Base-by-base conservation (phyloP, 2,888 invertebrate species). In the Drosophila demipolita region DNA sequence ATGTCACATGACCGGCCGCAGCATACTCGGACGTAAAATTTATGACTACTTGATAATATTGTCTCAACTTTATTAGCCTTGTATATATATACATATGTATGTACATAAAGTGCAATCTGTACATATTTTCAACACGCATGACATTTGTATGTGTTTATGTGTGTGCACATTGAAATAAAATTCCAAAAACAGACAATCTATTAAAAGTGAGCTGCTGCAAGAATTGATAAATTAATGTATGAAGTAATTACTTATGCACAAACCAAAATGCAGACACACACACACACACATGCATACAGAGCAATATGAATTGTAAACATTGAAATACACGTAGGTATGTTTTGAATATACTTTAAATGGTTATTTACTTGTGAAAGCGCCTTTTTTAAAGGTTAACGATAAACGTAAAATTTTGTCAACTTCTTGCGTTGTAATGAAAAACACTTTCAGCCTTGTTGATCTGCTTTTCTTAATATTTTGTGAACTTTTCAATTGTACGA, bases 401-500 rank as follows among this genome's bases (percentile, higher is more conserved):
- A 57, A 49, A 62, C 74, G 52, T 52, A 73, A 36, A 74, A 63
- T 55, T 32, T 49, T 54, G 54, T 40, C 57, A 69, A 49, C 66
- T 75, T 75, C 71, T 66, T 82, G 69, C 62, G 57, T 68, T 62
- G 23, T 42, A 49, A 60, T 38, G 11, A 66, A 38, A 60, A 62
- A 26, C 54, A 54, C 49, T 55, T 60, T 26, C 57, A 73, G 50
- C 57, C 36, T 65, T 61, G 63, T 69, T 74, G 55, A 58, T 68
- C 72, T 80, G 60, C 65, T 69, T 74, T 78, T 75, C 68, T 71
- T 75, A 67, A 65, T 77, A 68, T 80, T 78, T 78, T 81, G 83
- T 80, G 91, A 90, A 91, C 91, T 91, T 89, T 91, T 90, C 91
- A 87, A 91, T 91, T 91, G 91, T 91, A 91, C 91, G 91, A 91